These are phyloP conservation scores for Polietes domitor DNA, from an alignment of 2,888 invertebrate species.

Conservation along the genomic window DNA sequence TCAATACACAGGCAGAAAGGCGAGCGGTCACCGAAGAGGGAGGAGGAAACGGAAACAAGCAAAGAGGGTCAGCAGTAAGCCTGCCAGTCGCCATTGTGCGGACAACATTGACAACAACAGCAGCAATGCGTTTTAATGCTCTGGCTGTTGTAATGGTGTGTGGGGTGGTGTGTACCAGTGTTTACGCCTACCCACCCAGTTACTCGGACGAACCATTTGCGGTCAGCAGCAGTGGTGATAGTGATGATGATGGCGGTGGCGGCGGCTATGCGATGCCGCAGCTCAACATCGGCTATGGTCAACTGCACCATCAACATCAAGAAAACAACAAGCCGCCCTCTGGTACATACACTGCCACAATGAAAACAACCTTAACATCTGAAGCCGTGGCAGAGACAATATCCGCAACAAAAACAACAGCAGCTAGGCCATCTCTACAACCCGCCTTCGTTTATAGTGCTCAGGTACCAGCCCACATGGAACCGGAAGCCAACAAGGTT, in stretches of 20 bases:
- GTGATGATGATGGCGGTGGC: constrained; percentile 32
- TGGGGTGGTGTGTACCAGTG: constrained; percentile 24
- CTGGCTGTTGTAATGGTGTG: constrained; percentile 24
- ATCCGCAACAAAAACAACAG: constrained; percentile 54
- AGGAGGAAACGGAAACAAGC: not conserved
- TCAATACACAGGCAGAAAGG: not conserved
- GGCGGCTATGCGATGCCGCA: constrained; percentile 30
- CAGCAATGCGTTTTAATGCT: constrained; percentile 42
- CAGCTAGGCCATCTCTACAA: constrained; percentile 63
- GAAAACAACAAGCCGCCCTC: constrained; percentile 29
- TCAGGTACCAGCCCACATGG: constrained; percentile 68
- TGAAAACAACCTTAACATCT: constrained; percentile 46
- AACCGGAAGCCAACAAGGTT: constrained; percentile 72
- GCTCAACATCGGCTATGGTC: constrained; percentile 43
- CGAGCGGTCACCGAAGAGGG: not conserved
- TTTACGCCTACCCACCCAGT: constrained; percentile 56
- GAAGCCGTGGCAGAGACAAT: constrained; percentile 41
- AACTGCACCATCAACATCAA: constrained; percentile 42
- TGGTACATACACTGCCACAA: constrained; percentile 11
- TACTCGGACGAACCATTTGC: constrained; percentile 59
- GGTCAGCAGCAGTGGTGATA: constrained; percentile 30
- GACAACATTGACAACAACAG: constrained; percentile 9
- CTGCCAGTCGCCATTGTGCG: not conserved
- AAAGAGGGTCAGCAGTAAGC: constrained; percentile 12
- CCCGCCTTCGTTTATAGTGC: constrained; percentile 65